phyloP scores from a whole-genome alignment of 2,797 vertebrate genomes.

The Coranthus polyacanthus region DNA sequence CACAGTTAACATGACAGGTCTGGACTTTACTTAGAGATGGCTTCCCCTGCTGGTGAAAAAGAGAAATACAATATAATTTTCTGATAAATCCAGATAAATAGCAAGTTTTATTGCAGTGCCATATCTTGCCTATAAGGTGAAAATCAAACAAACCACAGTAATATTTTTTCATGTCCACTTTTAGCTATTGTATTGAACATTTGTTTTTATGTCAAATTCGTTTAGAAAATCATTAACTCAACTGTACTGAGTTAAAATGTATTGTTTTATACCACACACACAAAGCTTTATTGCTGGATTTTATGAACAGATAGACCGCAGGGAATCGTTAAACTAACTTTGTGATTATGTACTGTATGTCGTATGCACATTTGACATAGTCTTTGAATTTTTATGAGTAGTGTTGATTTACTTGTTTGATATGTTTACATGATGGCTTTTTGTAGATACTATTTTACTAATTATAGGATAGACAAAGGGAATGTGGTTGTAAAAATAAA shows the following conservation, averaged over 20 bases:
- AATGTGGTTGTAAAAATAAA: slow-evolving; percentile 20
- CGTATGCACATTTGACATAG: neutral
- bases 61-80: too few species aligned
- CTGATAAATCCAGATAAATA: too few species aligned
- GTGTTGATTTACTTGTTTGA: slow-evolving; percentile 27
- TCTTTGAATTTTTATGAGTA: slow-evolving; percentile 23
- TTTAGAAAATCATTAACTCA: neutral
- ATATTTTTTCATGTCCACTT: neutral
- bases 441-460: slow-evolving; percentile 40
- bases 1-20: too few species aligned
- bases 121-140: too few species aligned
- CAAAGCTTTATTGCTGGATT: slow-evolving; percentile 9
- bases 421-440: slow-evolving; percentile 16
- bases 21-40: too few species aligned
- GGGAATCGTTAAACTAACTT: slow-evolving; percentile 8
- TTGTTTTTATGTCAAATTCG: slow-evolving; percentile 7
- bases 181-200: neutral
- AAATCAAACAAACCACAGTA: too few species aligned
- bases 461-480: slow-evolving; percentile 62
- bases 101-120: too few species aligned
- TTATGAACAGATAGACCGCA: neutral
- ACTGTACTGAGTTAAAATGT: neutral
- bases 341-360: slow-evolving; percentile 6
- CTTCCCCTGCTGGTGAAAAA: too few species aligned
- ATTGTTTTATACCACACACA: neutral